Percentiles rank a stretch among this genome's conserved stretches.
Evolutionary conservation across 2,797 vertebrate genomes (phyloP).

Genomic region (Myotis findleyi): DNA sequence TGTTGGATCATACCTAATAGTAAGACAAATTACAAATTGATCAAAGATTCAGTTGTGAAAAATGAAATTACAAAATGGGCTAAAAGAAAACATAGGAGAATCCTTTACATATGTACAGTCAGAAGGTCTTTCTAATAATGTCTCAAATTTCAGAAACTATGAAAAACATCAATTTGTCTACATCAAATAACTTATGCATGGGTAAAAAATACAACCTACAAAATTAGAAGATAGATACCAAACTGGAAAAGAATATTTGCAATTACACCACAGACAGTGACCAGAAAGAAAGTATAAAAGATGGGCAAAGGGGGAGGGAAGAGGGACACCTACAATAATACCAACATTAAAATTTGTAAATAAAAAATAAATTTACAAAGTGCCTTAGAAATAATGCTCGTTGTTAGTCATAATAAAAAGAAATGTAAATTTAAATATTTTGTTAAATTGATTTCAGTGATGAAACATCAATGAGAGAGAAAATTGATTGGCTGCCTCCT

Average conservation of each 20-base stretch:
- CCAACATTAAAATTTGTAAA: neutral
- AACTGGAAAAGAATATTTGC: neutral
- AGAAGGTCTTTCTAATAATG: neutral
- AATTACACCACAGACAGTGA: neutral
- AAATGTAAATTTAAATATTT: neutral
- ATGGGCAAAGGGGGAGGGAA: neutral
- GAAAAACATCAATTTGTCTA: neutral
- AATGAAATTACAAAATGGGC: neutral
- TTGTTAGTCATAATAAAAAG: neutral
- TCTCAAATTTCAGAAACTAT: neutral
- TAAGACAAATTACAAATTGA: neutral
- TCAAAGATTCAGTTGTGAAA: conserved; percentile 22
- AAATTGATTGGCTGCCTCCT: too few relatives aligned
- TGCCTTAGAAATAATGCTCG: neutral
- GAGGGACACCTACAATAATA: neutral
- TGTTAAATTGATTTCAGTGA: too few relatives aligned
- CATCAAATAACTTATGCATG: neutral
- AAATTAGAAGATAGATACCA: neutral
- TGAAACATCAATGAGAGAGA: too few relatives aligned
- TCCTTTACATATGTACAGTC: neutral
- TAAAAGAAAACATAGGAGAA: neutral
- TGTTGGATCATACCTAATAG: neutral
- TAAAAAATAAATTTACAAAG: neutral
- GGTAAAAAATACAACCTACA: neutral
- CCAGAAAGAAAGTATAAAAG: neutral